Percentiles rank a stretch among this genome's conserved stretches.
Conservation (phyloP, 23 tunicate genomes). For the Ciona savignyi region DNA sequence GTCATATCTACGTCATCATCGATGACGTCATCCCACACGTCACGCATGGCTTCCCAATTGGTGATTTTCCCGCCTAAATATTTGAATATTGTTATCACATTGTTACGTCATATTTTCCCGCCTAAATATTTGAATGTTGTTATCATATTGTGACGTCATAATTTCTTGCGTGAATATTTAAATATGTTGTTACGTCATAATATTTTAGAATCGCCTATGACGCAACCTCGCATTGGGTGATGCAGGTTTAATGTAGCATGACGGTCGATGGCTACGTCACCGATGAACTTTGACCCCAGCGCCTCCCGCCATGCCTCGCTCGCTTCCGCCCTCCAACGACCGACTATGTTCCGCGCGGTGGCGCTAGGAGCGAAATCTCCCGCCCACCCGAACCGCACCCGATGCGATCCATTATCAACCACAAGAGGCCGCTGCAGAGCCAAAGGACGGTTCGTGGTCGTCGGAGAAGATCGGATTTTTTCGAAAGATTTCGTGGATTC, state of each 20-base stretch:
- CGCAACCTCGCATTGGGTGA: constrained; percentile 57
- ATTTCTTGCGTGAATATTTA: constrained; percentile 31
- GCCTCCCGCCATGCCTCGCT: constrained; percentile 72
- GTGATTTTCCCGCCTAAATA: constrained; percentile 44
- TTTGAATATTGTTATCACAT: too few species aligned
- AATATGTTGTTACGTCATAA: too few species aligned
- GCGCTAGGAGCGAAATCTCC: constrained; percentile 53
- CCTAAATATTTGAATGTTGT: constrained; percentile 19
- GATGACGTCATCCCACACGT: constrained; percentile 35
- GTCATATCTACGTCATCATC: constrained; percentile 29
- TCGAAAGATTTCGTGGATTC: not conserved
- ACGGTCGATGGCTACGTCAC: constrained; percentile 45
- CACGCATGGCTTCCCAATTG: constrained; percentile 38
- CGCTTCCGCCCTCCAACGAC: constrained; percentile 75
- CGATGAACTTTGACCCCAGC: constrained; percentile 65
- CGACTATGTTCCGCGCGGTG: constrained; percentile 32
- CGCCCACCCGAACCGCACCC: constrained; percentile 57
- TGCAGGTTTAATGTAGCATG: constrained; percentile 30
- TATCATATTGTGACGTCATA: too few species aligned
- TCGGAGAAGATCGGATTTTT: not conserved
- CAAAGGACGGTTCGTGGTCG: not conserved
- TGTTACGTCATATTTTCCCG: too few species aligned
- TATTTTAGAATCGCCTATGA: too few species aligned
- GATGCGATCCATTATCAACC: constrained; percentile 68
- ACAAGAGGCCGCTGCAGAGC: constrained; percentile 31